Conservation (phyloP, 2,113 vertebrate genomes). For the Anguilla japonica region DNA sequence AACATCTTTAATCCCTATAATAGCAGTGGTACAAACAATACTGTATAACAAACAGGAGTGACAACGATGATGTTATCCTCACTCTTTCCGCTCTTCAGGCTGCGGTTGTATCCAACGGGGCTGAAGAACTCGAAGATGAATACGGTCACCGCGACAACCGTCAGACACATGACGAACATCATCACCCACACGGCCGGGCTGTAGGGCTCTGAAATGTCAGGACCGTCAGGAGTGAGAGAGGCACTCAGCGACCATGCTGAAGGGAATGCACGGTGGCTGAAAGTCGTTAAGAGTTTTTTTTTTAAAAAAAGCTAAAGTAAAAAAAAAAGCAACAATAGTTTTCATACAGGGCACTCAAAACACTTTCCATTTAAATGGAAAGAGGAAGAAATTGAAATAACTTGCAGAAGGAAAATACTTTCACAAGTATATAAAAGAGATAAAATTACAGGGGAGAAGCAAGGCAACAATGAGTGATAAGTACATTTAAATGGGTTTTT, state of each 20-base stretch:
- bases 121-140: constrained; percentile 93
- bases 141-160: constrained; percentile 90
- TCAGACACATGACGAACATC: constrained; percentile 97
- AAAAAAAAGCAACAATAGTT: not conserved
- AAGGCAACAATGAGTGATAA: not conserved
- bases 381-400: not conserved
- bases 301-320: not conserved
- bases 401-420: not conserved
- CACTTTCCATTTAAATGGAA: not conserved
- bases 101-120: constrained; percentile 83
- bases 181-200: constrained; percentile 94
- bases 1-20: not conserved
- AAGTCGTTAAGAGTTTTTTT: not conserved
- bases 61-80: constrained; percentile 57
- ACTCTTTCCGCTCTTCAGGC: constrained; percentile 85
- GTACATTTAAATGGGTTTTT: not conserved
- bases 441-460: not conserved
- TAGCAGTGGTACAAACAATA: not conserved
- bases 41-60: not conserved
- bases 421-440: not conserved
- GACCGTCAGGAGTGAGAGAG: not conserved
- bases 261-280: not conserved
- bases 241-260: not conserved
- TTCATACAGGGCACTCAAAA: not conserved
- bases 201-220: constrained; percentile 78